These are phyloP conservation scores for Oryzias sinensis DNA, from an alignment of 2,797 vertebrate species.

Conservation along the genomic window DNA sequence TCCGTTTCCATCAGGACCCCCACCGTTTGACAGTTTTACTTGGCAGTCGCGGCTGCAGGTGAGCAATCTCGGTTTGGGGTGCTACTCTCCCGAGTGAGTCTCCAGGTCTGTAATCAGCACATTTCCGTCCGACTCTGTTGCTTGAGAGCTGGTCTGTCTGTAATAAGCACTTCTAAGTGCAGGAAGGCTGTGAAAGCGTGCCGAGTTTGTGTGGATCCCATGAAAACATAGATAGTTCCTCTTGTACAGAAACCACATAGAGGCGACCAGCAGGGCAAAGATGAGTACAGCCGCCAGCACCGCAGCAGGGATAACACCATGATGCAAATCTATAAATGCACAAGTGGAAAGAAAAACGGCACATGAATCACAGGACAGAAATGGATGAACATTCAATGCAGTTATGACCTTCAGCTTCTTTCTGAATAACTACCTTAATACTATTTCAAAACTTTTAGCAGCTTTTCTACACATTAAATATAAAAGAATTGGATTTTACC, in stretches of 20 bases:
- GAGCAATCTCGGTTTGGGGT: not conserved
- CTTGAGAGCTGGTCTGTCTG: slow-evolving; percentile 76
- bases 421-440: not conserved
- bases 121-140: slow-evolving; percentile 82
- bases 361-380: not conserved
- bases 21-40: slow-evolving; percentile 50
- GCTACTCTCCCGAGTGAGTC: slow-evolving; percentile 74
- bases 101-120: slow-evolving; percentile 89
- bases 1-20: slow-evolving; percentile 18
- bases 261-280: slow-evolving; percentile 71
- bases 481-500: slow-evolving; percentile 56
- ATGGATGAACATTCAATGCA: not conserved
- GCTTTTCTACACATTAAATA: not conserved
- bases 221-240: slow-evolving; percentile 57
- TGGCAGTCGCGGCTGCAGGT: slow-evolving; percentile 29
- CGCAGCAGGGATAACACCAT: slow-evolving; percentile 69
- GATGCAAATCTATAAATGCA: slow-evolving; percentile 77
- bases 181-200: slow-evolving; percentile 69
- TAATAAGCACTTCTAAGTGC: slow-evolving; percentile 78
- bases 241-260: slow-evolving; percentile 80
- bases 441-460: not conserved
- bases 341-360: not conserved
- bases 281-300: slow-evolving; percentile 77
- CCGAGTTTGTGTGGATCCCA: not conserved
- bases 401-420: not conserved